Conservation (phyloP, 92 coral and sea anemone species). For the Parazoanthus atlanticus region DNA sequence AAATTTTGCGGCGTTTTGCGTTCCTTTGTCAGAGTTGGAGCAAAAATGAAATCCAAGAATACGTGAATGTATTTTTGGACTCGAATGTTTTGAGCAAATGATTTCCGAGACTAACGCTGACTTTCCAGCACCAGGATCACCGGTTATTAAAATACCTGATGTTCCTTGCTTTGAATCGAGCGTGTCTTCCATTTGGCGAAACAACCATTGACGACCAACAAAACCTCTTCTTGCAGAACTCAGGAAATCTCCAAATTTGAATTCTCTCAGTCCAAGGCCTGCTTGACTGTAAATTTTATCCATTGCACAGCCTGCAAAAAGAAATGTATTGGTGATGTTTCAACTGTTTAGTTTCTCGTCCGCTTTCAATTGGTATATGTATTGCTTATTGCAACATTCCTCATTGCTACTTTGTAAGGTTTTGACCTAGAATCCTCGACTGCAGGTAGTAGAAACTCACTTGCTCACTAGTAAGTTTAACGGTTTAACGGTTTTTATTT, state of each 20-base stretch:
- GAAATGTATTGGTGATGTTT: not conserved
- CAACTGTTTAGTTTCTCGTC: not conserved
- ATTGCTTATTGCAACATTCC: not conserved
- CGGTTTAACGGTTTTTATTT: too few relatives aligned
- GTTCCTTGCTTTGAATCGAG: conserved; percentile 2
- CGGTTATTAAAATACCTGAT: conserved; percentile 60
- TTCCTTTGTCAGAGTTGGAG: conserved; percentile 67
- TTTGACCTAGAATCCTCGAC: too few relatives aligned
- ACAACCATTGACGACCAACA: conserved; percentile 71
- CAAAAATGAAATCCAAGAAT: conserved; percentile 89
- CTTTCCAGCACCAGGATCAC: conserved; percentile 77
- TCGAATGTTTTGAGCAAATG: conserved; percentile 80
- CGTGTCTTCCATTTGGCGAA: conserved; percentile 53
- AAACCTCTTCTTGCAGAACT: conserved; percentile 46
- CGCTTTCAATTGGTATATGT: not conserved
- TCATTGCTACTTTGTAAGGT: not conserved
- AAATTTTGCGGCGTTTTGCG: conserved; percentile 74
- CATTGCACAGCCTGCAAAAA: conserved; percentile 16
- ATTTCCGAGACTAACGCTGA: conserved; percentile 79
- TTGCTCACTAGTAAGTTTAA: too few relatives aligned
- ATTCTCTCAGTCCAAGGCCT: conserved; percentile 44
- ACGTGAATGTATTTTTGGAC: conserved; percentile 70
- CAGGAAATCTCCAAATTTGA: conserved; percentile 54
- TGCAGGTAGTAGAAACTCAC: too few relatives aligned
- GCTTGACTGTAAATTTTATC: not conserved